A percentile compares a stretch with the other conserved stretches of the same genome.
Conservation (phyloP, 2,888 invertebrate species). For the Ormyrus pomaceus region DNA sequence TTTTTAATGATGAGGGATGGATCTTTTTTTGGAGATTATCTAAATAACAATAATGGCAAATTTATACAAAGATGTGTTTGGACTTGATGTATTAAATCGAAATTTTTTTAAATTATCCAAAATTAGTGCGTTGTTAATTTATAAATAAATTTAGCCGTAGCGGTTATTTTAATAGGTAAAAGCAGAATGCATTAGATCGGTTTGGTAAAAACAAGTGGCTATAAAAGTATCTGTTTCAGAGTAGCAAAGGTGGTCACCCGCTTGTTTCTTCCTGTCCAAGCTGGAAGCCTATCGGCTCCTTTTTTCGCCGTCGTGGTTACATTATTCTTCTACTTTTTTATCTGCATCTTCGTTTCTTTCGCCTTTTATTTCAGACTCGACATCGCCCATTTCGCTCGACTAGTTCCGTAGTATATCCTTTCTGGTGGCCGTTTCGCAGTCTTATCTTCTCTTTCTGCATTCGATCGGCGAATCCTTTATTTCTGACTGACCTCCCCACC, state of each 20-base stretch:
- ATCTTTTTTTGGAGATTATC: no score
- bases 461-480: conserved; percentile 48
- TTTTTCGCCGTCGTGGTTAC: not conserved
- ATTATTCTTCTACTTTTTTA: not conserved
- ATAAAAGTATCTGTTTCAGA: not conserved
- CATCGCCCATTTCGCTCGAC: conserved; percentile 58
- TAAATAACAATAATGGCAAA: no score
- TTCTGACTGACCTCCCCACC: conserved; percentile 18
- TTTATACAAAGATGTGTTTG: no score
- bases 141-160: no score
- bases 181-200: no score
- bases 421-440: conserved; percentile 51
- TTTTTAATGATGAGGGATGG: no score
- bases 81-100: no score
- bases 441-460: conserved; percentile 38
- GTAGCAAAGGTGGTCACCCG: not conserved
- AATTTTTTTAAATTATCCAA: no score
- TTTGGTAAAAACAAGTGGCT: not conserved
- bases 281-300: not conserved
- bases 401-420: conserved; percentile 49
- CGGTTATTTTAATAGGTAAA: no score
- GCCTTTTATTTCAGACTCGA: conserved; percentile 52
- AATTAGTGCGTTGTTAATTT: no score
- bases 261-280: not conserved
- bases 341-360: conserved; percentile 22